These are phyloP conservation scores for Zhengitettix transpicula DNA, from an alignment of 2,888 invertebrate species.

Conservation along the genomic window DNA sequence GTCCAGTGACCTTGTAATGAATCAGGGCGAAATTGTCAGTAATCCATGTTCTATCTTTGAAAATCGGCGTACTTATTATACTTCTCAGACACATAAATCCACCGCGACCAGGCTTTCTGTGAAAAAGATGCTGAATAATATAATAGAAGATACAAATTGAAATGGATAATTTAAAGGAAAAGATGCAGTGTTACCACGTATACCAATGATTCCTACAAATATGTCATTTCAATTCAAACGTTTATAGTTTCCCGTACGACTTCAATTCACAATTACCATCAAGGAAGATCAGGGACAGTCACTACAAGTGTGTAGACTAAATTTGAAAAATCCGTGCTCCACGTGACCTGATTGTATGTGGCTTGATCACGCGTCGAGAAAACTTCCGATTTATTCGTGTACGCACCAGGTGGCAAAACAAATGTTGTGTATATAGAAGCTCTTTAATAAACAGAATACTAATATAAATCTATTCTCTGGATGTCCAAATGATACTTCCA, in stretches of 20 bases:
- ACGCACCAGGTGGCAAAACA: too few relatives aligned
- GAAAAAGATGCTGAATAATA: not conserved
- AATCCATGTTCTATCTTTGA: not conserved
- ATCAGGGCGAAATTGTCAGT: too few relatives aligned
- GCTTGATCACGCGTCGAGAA: too few relatives aligned
- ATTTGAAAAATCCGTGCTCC: not conserved
- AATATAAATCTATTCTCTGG: too few relatives aligned
- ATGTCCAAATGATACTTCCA: too few relatives aligned
- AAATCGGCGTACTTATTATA: not conserved
- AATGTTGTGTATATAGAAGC: too few relatives aligned
- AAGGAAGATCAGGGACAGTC: not conserved
- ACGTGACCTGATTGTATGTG: too few relatives aligned
- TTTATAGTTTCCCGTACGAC: not conserved
- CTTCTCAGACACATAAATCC: not conserved
- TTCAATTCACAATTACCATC: not conserved
- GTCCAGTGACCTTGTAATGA: too few relatives aligned
- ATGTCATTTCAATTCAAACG: not conserved
- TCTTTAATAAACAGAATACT: too few relatives aligned
- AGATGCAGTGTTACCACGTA: not conserved
- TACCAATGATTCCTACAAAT: not conserved
- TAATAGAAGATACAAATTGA: not conserved
- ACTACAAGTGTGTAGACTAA: not conserved
- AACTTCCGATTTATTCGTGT: too few relatives aligned
- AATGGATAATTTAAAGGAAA: too few relatives aligned
- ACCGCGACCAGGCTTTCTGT: not conserved